These are phyloP conservation scores for Diloba caeruleocephala DNA, from an alignment of 2,888 invertebrate genomes.

Conservation along the genomic window DNA sequence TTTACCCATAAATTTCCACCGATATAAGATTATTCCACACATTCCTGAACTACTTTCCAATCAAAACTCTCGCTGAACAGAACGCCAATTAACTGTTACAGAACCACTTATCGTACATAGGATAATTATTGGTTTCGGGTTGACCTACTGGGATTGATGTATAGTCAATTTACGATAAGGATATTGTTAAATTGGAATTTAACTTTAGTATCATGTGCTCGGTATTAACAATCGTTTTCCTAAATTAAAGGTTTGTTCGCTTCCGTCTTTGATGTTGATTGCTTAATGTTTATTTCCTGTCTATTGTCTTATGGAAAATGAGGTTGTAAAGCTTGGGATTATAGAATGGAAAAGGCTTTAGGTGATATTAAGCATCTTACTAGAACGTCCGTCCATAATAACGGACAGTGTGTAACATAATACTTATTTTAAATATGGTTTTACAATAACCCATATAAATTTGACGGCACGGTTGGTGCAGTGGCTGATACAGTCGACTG, in stretches of 20 bases:
- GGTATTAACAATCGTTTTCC: slow-evolving; percentile 73
- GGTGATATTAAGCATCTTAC: too few species aligned
- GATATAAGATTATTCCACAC: slow-evolving; percentile 14
- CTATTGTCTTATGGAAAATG: slow-evolving; percentile 26
- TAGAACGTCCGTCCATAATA: too few species aligned
- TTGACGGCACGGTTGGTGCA: too few species aligned
- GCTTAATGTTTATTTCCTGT: slow-evolving; percentile 25
- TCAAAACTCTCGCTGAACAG: slow-evolving; percentile 28
- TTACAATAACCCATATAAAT: too few species aligned
- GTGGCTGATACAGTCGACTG: too few species aligned
- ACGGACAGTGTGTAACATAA: too few species aligned
- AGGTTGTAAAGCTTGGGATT: slow-evolving; percentile 4
- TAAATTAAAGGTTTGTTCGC: slow-evolving; percentile 49
- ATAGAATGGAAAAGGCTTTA: too few species aligned
- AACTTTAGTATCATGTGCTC: slow-evolving; percentile 59
- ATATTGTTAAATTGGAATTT: slow-evolving; percentile 63
- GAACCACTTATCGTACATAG: slow-evolving; percentile 43
- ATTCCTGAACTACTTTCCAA: slow-evolving; percentile 22
- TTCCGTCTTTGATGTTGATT: slow-evolving; percentile 32
- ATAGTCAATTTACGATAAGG: slow-evolving; percentile 51
- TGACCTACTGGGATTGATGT: slow-evolving; percentile 54
- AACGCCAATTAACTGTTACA: slow-evolving; percentile 42
- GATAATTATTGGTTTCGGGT: slow-evolving; percentile 47
- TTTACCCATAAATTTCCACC: slow-evolving; percentile 1
- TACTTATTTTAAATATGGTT: too few species aligned